Evolutionary conservation across 2,888 invertebrate species (phyloP).

Genomic region (Coenonympha glycerion): DNA sequence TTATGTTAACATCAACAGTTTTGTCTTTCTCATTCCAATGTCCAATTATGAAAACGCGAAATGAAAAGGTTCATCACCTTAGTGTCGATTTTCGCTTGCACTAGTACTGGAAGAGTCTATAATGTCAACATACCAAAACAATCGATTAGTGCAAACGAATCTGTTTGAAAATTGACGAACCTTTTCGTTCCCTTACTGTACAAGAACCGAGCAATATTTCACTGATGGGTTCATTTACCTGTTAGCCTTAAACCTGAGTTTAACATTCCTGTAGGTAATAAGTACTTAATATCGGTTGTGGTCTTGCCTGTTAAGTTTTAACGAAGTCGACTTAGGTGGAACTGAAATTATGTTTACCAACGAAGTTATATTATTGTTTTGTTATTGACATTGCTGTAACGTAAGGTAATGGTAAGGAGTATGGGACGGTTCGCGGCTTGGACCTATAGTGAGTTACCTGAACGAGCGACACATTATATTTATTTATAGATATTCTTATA

Average conservation of each 20-base stretch:
- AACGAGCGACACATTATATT: conserved; percentile 64
- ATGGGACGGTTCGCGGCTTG: conserved; percentile 46
- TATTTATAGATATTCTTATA: conserved; percentile 68
- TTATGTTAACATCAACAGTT: no score
- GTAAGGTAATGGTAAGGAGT: no score
- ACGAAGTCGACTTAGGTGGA: conserved; percentile 69
- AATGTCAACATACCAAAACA: no score
- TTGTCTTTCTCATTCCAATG: no score
- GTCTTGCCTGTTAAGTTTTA: conserved; percentile 77
- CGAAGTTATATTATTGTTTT: conserved; percentile 64
- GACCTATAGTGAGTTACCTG: conserved; percentile 73
- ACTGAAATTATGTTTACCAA: conserved; percentile 74
- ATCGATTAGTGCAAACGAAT: no score
- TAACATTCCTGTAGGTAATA: conserved; percentile 72
- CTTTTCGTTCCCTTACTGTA: no score
- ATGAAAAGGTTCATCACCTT: no score
- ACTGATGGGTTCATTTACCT: conserved; percentile 8
- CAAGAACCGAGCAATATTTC: conserved; percentile 2
- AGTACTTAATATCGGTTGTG: conserved; percentile 78
- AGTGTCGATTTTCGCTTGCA: no score
- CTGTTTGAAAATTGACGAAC: no score
- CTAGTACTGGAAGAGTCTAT: no score
- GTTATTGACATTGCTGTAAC: conserved; percentile 58
- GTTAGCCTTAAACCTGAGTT: conserved; percentile 16
- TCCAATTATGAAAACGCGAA: no score